These are phyloP conservation scores for Cyprinodon variegatus DNA, from an alignment of 2,113 vertebrate genomes.

Conservation along the genomic window DNA sequence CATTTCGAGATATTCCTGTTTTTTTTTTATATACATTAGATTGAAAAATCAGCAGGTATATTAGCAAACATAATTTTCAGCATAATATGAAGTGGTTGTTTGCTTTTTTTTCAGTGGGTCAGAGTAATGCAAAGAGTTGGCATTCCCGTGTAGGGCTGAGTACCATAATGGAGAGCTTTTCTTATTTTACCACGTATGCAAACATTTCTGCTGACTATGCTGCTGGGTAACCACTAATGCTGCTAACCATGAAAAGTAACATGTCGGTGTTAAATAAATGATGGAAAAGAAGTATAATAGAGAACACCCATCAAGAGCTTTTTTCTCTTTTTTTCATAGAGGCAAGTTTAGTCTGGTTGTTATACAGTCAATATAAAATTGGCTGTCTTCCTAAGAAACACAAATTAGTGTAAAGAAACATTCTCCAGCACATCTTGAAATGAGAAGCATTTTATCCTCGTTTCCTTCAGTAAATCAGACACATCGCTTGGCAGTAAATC, in stretches of 20 bases:
- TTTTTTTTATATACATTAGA: not conserved
- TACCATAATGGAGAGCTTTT: not conserved
- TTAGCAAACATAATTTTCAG: not conserved
- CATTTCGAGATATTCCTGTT: not conserved
- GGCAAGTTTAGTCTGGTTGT: not conserved
- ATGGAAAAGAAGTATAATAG: not conserved
- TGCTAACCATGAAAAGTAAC: not conserved
- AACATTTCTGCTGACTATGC: not conserved
- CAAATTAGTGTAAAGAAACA: conserved; percentile 13
- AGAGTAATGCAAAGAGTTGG: not conserved
- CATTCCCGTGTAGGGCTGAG: not conserved
- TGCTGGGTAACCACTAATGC: not conserved
- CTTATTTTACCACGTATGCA: not conserved
- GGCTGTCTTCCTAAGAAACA: not conserved
- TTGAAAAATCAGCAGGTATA: no score
- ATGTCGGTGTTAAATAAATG: not conserved
- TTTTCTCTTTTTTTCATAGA: not conserved
- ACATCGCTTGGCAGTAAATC: conserved; percentile 6
- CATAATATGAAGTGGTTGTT: not conserved
- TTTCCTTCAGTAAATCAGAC: conserved; percentile 2
- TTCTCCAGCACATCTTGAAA: conserved; percentile 5
- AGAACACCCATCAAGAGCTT: not conserved
- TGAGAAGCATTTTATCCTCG: conserved; percentile 10
- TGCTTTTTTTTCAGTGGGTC: not conserved
- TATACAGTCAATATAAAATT: not conserved